Conservation (phyloP, 1,140 invertebrate species). For the Drosophila subobscura region DNA sequence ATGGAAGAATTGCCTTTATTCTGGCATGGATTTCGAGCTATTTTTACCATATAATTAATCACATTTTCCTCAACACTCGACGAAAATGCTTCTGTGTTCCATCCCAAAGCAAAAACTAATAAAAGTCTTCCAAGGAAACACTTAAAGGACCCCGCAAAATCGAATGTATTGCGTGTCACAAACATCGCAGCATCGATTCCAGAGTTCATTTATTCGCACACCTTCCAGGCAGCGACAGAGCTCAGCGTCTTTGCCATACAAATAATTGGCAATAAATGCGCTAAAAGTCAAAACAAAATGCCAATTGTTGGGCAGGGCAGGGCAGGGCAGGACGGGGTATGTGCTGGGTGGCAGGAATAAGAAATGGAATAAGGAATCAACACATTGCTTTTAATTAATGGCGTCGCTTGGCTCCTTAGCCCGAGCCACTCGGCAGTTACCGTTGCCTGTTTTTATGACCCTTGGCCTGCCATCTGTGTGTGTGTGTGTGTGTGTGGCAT, state of each 20-base stretch:
- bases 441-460: conserved; percentile 61
- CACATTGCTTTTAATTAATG: conserved; percentile 79
- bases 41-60: too few species aligned
- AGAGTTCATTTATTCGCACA: conserved; percentile 71
- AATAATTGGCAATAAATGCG: conserved; percentile 79
- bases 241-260: conserved; percentile 48
- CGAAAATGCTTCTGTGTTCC: too few species aligned
- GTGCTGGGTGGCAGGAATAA: background rate
- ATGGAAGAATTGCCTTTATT: too few species aligned
- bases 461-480: background rate
- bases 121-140: background rate
- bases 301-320: conserved; percentile 40
- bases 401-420: conserved; percentile 25
- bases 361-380: conserved; percentile 41
- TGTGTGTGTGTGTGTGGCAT: conserved; percentile 27
- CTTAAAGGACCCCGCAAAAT: background rate
- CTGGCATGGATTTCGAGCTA: too few species aligned
- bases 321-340: background rate
- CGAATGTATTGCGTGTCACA: conserved; percentile 32
- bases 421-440: conserved; percentile 25
- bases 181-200: conserved; percentile 25
- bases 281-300: conserved; percentile 69
- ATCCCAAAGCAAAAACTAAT: too few species aligned
- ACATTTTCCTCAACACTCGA: too few species aligned
- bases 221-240: conserved; percentile 39